Conservation (phyloP, 2,113 vertebrate genomes). For the Eulemur rufifrons region DNA sequence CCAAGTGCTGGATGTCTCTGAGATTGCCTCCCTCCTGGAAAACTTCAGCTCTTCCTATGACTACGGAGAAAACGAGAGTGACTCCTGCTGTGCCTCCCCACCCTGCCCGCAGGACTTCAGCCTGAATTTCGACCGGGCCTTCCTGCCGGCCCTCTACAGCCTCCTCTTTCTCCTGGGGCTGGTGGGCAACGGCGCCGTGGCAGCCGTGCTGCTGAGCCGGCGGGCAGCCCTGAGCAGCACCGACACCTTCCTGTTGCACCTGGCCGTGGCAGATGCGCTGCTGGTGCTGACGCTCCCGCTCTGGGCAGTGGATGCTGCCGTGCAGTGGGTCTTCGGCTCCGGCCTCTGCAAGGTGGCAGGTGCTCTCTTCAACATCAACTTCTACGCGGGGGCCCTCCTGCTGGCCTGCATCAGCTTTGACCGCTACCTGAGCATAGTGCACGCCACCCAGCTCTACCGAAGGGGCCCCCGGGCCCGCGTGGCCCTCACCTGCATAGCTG, state of each 20-base stretch:
- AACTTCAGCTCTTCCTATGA: conserved; percentile 49
- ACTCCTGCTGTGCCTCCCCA: conserved; percentile 29
- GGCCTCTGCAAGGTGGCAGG: conserved; percentile 87
- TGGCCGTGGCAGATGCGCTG: conserved; percentile 87
- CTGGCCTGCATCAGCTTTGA: conserved; percentile 93
- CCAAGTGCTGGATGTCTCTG: neutral
- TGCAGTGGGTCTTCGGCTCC: conserved; percentile 86
- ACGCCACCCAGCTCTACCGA: conserved; percentile 91
- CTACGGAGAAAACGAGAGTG: neutral
- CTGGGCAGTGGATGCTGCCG: conserved; percentile 83
- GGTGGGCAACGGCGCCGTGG: conserved; percentile 87
- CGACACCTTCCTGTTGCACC: conserved; percentile 90
- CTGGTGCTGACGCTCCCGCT: conserved; percentile 90
- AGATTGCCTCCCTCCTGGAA: neutral
- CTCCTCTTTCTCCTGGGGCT: conserved; percentile 87
- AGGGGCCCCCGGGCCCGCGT: conserved; percentile 78
- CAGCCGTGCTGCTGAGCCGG: conserved; percentile 84
- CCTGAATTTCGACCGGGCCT: conserved; percentile 81
- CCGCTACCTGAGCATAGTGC: conserved; percentile 92
- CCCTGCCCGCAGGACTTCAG: conserved; percentile 73
- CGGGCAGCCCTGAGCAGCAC: conserved; percentile 85
- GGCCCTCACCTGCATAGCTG: conserved; percentile 82
- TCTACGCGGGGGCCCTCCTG: conserved; percentile 92
- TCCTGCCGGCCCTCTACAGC: conserved; percentile 87
- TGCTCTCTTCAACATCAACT: conserved; percentile 90